phyloP scores from a whole-genome alignment of 2,797 vertebrate species.

The Carduelis carduelis region DNA sequence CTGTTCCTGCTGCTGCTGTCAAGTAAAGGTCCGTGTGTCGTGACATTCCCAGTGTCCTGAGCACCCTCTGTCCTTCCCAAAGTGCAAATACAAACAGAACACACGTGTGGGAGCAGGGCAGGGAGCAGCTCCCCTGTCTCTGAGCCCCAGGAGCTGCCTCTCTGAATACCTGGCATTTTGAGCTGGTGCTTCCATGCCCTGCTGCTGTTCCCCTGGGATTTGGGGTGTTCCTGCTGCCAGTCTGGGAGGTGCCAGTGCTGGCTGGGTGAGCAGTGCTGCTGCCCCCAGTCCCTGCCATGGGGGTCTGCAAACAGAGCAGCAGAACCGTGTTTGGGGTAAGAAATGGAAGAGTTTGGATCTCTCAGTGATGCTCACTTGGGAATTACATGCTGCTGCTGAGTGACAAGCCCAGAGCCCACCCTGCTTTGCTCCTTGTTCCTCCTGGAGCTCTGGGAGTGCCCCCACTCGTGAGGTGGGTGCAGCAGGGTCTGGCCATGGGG shows the following conservation, averaged over 20 bases:
- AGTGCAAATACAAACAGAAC: background rate
- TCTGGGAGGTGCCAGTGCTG: background rate
- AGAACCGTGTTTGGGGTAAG: rapidly evolving
- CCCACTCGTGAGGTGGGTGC: rapidly evolving
- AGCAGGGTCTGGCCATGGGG: background rate
- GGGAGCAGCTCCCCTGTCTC: rapidly evolving
- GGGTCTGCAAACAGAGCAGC: background rate
- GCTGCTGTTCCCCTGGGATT: background rate
- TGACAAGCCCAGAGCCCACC: background rate
- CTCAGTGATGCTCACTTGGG: background rate
- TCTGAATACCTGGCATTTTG: background rate
- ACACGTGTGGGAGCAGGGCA: rapidly evolving
- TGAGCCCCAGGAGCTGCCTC: background rate
- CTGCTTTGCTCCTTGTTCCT: rapidly evolving
- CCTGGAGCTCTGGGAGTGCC: background rate
- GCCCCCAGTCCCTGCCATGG: background rate
- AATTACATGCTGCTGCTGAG: background rate
- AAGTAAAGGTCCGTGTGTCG: background rate
- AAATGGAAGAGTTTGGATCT: background rate
- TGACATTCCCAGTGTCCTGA: background rate
- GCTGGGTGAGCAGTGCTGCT: background rate
- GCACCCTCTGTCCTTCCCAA: background rate
- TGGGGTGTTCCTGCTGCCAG: background rate
- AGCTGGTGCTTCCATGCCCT: background rate
- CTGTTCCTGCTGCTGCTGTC: constrained; percentile 17